Evolutionary conservation across 30 jellyfish, hydroid and myxozoan genomes (phyloP), one percentile per base, ranked within the genome.

Genomic region (Pelagia noctiluca): DNA sequence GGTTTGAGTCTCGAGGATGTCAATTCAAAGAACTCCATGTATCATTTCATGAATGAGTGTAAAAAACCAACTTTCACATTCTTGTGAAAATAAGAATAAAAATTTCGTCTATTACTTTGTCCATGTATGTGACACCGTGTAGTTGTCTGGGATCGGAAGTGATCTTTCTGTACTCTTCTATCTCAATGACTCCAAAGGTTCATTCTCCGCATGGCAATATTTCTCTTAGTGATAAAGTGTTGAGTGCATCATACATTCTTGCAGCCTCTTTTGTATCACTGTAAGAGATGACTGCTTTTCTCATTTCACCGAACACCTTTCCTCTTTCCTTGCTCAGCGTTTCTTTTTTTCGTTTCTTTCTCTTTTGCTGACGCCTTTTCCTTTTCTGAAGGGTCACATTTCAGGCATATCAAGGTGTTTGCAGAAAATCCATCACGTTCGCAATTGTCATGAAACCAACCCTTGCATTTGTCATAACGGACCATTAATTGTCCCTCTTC

Each of bases 401-500:
- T 42, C 16, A 42, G 8, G 16, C 57, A 42, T 42, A 5, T 42
- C 57, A 8, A 42, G 57, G 12, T 42, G 57, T 42, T 42, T 8
- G 57, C 57, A 42, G 57, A 42, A 42, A 42, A 42, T 5, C 16
- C 16, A 5, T 16, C 62, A 8, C 37, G 7, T 26, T 37, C 37
- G 24, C 62, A 37, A 34, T 18, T n/a, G 4, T 3, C 62, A 47
- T 25, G 53, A 24, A 73, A 26, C 85, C 50, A 73, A 21, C 3
- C 8, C 11, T 26, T 63, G 50, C 76, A 63, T 7, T 2, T 2
- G 50, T n/a, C 3, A 26, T 48, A 63, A 63, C 7, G 50, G 23
- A 25, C 47, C 76, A 63, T 63, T 11, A 63, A 11, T 26, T 32
- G 13, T 2, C 83, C 83, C 4, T 28, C 53, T 3, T 70, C 83